Evolutionary conservation across 2,113 vertebrate genomes (phyloP).

Genomic region (Spizaetus ornatus): DNA sequence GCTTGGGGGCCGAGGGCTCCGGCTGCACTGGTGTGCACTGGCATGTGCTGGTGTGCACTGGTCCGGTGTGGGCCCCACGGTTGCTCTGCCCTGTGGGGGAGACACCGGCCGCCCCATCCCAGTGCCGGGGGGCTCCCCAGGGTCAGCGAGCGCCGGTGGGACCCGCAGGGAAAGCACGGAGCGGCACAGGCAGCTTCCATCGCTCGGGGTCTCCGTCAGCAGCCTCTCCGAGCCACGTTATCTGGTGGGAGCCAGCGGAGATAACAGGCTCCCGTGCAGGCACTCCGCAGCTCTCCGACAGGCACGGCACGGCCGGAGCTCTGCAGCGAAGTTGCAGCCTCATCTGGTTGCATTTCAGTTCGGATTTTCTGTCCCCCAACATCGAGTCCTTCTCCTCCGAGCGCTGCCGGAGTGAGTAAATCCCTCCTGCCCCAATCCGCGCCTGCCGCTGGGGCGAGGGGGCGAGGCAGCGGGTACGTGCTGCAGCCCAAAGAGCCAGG

Average conservation of each 20-base stretch:
- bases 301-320: fast-evolving
- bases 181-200: not conserved
- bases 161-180: not conserved
- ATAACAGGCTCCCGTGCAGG: fast-evolving
- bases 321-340: not conserved
- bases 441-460: fast-evolving
- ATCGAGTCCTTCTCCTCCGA: fast-evolving
- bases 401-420: fast-evolving
- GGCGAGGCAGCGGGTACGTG: fast-evolving
- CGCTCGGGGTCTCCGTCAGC: not conserved
- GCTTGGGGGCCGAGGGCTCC: not conserved
- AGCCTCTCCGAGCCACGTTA: fast-evolving
- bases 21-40: not conserved
- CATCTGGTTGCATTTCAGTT: not conserved
- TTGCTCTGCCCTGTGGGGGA: not conserved
- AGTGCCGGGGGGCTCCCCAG: not conserved
- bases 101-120: not conserved
- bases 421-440: not conserved
- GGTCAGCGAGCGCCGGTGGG: not conserved
- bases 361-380: not conserved
- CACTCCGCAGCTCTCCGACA: not conserved
- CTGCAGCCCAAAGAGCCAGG: not conserved
- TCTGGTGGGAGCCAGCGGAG: not conserved
- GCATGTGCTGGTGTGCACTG: not conserved
- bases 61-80: fast-evolving